A percentile compares a stretch with the other conserved stretches of the same genome.
These are phyloP conservation scores for Perdita meconis DNA, from an alignment of 2,888 invertebrate species.

Conservation along the genomic window DNA sequence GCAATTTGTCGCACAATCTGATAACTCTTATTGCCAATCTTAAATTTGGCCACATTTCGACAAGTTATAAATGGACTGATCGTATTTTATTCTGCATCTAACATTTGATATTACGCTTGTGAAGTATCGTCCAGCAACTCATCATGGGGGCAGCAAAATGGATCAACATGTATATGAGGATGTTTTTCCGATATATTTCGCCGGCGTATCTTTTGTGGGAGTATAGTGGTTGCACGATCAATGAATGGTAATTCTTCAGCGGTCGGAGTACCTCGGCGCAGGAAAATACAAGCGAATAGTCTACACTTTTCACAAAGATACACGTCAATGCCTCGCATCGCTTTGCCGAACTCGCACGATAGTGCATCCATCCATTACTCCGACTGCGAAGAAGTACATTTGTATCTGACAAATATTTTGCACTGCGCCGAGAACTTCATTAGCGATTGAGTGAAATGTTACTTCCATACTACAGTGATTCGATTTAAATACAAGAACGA, in stretches of 20 bases:
- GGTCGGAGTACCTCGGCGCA: conserved; percentile 9
- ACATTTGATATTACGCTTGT: neutral
- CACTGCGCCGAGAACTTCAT: too few species aligned
- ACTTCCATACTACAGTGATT: neutral
- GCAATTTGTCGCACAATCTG: neutral
- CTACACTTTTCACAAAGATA: conserved; percentile 24
- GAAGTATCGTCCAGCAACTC: neutral
- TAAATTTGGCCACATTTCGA: neutral
- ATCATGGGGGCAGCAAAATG: neutral
- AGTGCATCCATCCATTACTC: conserved; percentile 7
- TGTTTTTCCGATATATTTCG: conserved; percentile 15
- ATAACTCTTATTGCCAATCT: neutral
- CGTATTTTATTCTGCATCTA: conserved; percentile 1
- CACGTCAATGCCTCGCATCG: conserved; percentile 19
- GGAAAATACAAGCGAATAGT: conserved; percentile 19
- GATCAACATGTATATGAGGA: neutral
- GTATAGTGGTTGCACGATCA: conserved; percentile 18
- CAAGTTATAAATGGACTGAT: conserved; percentile 1
- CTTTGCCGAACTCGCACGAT: neutral
- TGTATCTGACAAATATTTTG: neutral
- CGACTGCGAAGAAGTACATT: neutral
- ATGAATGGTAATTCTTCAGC: conserved; percentile 41
- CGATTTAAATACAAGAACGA: too few species aligned
- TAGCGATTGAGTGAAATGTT: neutral
- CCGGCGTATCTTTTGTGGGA: neutral